Evolutionary conservation across 2,888 invertebrate species (phyloP), one percentile per base, ranked within the genome.

Genomic region (Hartigia nigra): DNA sequence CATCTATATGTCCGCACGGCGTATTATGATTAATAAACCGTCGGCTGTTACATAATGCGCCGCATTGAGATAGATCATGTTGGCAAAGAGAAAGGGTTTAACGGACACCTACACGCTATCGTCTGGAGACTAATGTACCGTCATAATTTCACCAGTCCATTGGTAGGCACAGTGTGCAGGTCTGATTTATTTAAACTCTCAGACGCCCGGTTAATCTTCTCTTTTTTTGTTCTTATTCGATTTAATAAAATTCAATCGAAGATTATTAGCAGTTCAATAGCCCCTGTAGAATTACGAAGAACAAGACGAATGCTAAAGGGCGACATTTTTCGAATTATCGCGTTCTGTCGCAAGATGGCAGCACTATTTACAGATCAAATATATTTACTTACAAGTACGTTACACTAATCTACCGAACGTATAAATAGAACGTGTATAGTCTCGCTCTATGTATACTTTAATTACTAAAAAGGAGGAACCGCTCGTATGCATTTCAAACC

Each of bases 51-150:
- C 70, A 14, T 70, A 70, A 70, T 70, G 12, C 70, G 70, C 70
- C 70, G 70, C 31, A 70, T 70, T 70, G 70, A 70, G 70, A 70
- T 70, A 70, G 70, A 70, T 70, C 70, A 70, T 70, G 70, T 70
- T 70, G 32, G 70, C 70, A 70, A 70, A 70, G 70, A 70, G 70
- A 70, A 70, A 70, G 70, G 70, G 70, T 70, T 31, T 70, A 39
- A 70, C 12, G 70, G 72, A 72, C 72, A 32, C 72, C 39, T 23
- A 39, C 39, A 39, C 5, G 23, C 39, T 39, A 39, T 39, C 39
- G 39, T 39, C 39, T 23, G 23, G 39, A 23, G 39, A 39, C 39
- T 23, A 39, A 5, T 23, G 39, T 39, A 39, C 4, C 39, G 39
- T n/a, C n/a, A n/a, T 39, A 39, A 39, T 39, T 39, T 39, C 39